Evolutionary conservation across 2,888 invertebrate species (phyloP).

Genomic region (Scaptomyza parva): DNA sequence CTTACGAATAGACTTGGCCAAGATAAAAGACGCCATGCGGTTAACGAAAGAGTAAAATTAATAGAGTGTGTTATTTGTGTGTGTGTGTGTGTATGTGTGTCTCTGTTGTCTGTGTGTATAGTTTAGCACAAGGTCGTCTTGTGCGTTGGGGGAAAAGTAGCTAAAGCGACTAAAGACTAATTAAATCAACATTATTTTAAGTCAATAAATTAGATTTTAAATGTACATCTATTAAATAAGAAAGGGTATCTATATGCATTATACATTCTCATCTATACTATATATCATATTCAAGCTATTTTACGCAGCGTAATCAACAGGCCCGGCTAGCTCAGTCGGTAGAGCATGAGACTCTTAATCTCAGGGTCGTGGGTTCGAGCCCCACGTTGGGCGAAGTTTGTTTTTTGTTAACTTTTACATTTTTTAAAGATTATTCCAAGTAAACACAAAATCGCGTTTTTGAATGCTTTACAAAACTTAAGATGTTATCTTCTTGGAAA

Average conservation of each 20-base stretch:
- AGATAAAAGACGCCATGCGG: conserved; percentile 45
- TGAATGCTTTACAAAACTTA: neutral
- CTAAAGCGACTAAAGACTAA: neutral
- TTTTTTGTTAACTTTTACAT: conserved; percentile 8
- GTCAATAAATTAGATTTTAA: neutral
- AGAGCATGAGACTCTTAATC: conserved; percentile 85
- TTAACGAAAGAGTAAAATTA: conserved; percentile 24
- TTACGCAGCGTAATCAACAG: neutral
- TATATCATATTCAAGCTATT: neutral
- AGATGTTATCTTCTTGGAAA: neutral
- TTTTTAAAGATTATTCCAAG: neutral
- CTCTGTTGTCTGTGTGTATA: conserved; percentile 5
- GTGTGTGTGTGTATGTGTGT: conserved; percentile 4
- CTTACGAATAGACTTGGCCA: conserved; percentile 56
- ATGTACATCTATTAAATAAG: neutral
- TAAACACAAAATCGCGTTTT: neutral
- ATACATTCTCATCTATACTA: neutral
- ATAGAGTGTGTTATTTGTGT: conserved; percentile 10
- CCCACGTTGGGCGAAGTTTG: conserved; percentile 83
- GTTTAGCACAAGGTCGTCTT: conserved; percentile 38
- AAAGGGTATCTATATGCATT: neutral
- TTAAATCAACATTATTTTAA: conserved; percentile 1
- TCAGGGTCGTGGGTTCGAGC: conserved; percentile 85
- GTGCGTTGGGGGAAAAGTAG: conserved; percentile 7
- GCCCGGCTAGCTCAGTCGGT: conserved; percentile 85